phyloP scores from a whole-genome alignment of 2,888 invertebrate genomes.

The Pachymerium ferrugineum region DNA sequence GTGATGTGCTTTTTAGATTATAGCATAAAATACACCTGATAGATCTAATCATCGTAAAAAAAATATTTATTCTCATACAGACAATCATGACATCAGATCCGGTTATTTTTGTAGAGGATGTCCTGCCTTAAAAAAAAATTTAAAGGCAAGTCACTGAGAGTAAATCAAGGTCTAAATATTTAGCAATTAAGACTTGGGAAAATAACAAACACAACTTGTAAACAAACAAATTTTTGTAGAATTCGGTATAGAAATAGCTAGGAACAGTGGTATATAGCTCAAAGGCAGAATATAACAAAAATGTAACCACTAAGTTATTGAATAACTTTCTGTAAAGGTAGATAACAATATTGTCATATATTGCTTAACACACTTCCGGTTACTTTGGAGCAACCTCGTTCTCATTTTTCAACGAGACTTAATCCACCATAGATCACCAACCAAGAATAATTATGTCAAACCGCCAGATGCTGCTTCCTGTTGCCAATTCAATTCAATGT shows the following conservation, averaged over 20 bases:
- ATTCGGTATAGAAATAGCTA: no score
- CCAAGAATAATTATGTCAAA: slow-evolving; percentile 15
- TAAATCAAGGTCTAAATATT: neutral
- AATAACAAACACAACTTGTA: no score
- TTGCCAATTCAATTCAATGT: neutral
- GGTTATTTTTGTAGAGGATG: slow-evolving; percentile 5
- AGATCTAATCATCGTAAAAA: neutral
- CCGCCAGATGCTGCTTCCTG: slow-evolving; percentile 21
- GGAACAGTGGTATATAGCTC: no score
- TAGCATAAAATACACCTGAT: neutral
- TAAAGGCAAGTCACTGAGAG: neutral
- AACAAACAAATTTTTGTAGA: no score
- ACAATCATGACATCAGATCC: slow-evolving; percentile 5
- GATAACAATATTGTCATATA: neutral
- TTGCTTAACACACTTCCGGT: slow-evolving; percentile 8
- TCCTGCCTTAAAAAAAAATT: slow-evolving; percentile 7
- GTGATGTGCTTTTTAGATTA: no score
- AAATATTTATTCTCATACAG: slow-evolving; percentile 5
- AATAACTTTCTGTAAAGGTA: no score
- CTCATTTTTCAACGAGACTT: slow-evolving; percentile 3
- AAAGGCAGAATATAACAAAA: no score
- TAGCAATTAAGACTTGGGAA: no score
- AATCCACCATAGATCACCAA: slow-evolving; percentile 3
- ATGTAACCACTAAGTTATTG: no score
- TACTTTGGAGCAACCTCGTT: slow-evolving; percentile 1